Percentiles rank a stretch among this genome's conserved stretches.
These are phyloP conservation scores for Hemiprocne comata DNA, from an alignment of 2,113 vertebrate species.

Conservation along the genomic window DNA sequence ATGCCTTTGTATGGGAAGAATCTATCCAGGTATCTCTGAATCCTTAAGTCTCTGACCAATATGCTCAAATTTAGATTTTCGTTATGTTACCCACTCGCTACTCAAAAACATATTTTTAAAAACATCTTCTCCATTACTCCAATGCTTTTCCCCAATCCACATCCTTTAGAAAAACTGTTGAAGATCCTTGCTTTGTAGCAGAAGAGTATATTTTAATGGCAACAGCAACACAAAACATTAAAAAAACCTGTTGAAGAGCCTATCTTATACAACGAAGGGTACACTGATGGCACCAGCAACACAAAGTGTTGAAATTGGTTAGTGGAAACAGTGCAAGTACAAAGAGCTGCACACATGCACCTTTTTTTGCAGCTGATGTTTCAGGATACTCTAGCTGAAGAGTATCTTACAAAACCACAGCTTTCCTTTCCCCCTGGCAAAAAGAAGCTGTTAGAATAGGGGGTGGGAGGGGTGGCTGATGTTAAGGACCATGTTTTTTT, in stretches of 20 bases:
- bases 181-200: not conserved
- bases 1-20: not conserved
- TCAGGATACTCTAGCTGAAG: not conserved
- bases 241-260: not conserved
- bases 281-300: not conserved
- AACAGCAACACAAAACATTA: not conserved
- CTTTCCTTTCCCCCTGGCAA: not conserved
- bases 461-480: not conserved
- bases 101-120: not conserved
- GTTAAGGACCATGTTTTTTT: not conserved
- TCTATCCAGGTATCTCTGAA: not conserved
- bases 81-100: not conserved
- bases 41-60: not conserved
- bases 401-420: not conserved
- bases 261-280: not conserved
- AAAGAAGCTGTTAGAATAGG: not conserved
- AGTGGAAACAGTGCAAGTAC: not conserved
- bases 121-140: not conserved
- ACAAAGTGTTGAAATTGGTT: not conserved
- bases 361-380: not conserved
- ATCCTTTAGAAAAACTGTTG: not conserved
- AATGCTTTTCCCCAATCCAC: not conserved
- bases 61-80: not conserved
- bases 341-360: not conserved
- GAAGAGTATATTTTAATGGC: not conserved